Base-by-base conservation (phyloP, 1,140 invertebrate species). In the Phocides pigmalion region DNA sequence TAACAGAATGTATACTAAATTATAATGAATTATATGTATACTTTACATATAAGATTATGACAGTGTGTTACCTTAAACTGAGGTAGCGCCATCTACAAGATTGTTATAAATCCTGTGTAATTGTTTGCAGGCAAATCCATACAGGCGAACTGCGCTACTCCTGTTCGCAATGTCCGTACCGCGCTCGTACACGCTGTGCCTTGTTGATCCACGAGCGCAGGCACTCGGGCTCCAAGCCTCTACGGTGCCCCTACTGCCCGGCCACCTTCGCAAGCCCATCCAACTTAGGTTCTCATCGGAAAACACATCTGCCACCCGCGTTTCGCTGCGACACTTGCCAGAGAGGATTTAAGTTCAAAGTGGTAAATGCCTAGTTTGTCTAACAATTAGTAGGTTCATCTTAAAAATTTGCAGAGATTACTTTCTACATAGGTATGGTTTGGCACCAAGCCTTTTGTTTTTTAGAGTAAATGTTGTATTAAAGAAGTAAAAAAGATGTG, bases 211-310 rank as follows among this genome's bases (percentile, higher is more conserved):
- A 95, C 66, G 82, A 93, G 28, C 82, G 92, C 11, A 81, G 77
- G 1, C 94, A 93, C 74, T 93, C 93, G 0, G 92, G 93, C 3
- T 94, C 95, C 66, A 93, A 94, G 56, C 94, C 94, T 0, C 93
- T 90, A 22, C 25, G 86, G 1, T 94, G 93, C 50, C 15, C 63
- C 0, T 76, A 79, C 0, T 94, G 93, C 71, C 59, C 59, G 0
- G 62, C 70, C 0, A 80, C 90, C 8, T 95, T 95, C 81, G 90
- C 84, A 0, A 87, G 84, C n/a, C 73, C 87, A 0, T 74, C 79
- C 37, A 79, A 72, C 51, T 59, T 78, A 4, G 76, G 69, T 11
- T 74, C 74, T 2, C 79, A 81, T 35, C 54, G 64, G 12, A 56
- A 67, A 8, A 66, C 28, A 3, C 73, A 76, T 41, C 19, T 65